Percentiles rank a stretch among this genome's conserved stretches.
Conservation (phyloP, 2,113 vertebrate species). For the Tetrao urogallus region DNA sequence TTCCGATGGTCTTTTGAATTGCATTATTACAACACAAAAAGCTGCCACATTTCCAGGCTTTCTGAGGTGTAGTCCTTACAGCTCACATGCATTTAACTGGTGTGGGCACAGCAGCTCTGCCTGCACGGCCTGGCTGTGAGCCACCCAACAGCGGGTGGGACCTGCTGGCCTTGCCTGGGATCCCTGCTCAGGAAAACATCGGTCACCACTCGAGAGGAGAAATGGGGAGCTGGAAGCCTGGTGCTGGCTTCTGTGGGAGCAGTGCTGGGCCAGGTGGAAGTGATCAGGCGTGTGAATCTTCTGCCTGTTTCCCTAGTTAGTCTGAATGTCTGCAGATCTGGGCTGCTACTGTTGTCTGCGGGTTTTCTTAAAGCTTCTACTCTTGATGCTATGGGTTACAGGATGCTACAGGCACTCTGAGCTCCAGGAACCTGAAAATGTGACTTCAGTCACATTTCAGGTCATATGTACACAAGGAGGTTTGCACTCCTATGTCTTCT, state of each 20-base stretch:
- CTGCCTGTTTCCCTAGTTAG: background rate
- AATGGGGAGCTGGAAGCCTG: background rate
- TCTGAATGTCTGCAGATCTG: accelerated
- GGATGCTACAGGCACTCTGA: background rate
- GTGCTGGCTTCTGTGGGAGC: background rate
- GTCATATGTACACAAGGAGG: background rate
- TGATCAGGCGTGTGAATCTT: background rate
- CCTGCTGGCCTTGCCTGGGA: background rate
- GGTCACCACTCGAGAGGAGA: background rate
- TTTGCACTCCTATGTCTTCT: background rate
- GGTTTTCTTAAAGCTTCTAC: background rate
- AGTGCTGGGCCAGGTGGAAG: background rate
- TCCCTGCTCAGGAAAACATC: background rate
- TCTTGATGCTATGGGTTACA: background rate
- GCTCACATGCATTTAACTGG: background rate
- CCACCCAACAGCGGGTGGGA: background rate
- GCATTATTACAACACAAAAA: slow-evolving; percentile 49
- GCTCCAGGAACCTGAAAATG: background rate
- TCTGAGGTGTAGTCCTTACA: background rate
- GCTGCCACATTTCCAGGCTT: slow-evolving; percentile 62
- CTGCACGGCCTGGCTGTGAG: accelerated
- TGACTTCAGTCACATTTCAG: background rate
- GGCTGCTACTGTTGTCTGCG: background rate
- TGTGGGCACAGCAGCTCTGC: background rate
- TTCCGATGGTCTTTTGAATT: slow-evolving; percentile 63